A percentile compares a stretch with the other conserved stretches of the same genome.
Conservation (phyloP, 2,113 vertebrate species). For the Lynx canadensis region DNA sequence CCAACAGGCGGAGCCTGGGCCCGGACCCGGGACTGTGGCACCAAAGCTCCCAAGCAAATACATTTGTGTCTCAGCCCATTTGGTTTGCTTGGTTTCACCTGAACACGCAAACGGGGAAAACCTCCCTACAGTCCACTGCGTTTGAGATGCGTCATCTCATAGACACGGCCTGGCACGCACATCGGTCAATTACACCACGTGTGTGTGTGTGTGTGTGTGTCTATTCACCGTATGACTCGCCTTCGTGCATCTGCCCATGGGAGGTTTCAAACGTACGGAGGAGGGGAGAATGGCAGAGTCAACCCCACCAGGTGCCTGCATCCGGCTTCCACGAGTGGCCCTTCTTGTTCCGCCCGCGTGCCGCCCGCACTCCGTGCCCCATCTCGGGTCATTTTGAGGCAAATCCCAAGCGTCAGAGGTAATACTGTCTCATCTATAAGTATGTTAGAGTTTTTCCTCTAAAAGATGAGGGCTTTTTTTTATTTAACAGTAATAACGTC, state of each 20-base stretch:
- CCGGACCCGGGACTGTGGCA: not conserved
- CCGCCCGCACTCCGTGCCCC: too few species aligned
- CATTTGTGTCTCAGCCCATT: rapidly evolving
- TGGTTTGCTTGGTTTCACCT: not conserved
- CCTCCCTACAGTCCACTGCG: not conserved
- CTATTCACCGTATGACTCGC: rapidly evolving
- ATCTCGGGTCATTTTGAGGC: rapidly evolving
- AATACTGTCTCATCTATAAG: not conserved
- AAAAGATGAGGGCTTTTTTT: not conserved
- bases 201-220: not conserved
- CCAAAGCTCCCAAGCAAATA: not conserved
- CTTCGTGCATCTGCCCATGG: rapidly evolving
- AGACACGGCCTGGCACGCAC: rapidly evolving
- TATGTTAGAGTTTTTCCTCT: not conserved
- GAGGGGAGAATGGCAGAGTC: rapidly evolving
- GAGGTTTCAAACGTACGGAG: not conserved
- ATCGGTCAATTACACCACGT: rapidly evolving
- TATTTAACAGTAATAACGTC: not conserved
- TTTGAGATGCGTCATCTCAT: rapidly evolving
- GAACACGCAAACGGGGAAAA: not conserved
- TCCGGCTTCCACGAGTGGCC: too few species aligned
- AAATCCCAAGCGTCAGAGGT: not conserved
- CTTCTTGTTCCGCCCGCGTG: not conserved
- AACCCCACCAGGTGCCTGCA: too few species aligned
- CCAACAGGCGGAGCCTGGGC: not conserved